phyloP scores from a whole-genome alignment of 2,888 invertebrate genomes.

The Cephus pulcher region DNA sequence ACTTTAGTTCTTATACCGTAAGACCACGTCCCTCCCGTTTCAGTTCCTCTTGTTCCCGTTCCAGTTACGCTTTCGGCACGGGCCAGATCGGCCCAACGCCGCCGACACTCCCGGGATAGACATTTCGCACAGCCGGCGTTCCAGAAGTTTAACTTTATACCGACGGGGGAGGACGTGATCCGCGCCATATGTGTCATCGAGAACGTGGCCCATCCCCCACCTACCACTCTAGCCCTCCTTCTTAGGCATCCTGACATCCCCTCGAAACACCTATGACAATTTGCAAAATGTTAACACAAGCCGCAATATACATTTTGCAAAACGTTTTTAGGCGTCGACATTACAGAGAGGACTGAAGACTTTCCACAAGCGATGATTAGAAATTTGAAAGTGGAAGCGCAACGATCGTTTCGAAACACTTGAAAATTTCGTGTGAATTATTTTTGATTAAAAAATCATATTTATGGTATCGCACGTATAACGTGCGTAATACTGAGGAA shows the following conservation, averaged over 20 bases:
- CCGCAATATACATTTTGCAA: too few relatives aligned
- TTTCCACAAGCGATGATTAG: too few relatives aligned
- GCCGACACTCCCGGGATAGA: constrained; percentile 37
- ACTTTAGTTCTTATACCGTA: neutral
- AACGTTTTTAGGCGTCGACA: too few relatives aligned
- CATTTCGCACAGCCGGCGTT: constrained; percentile 64
- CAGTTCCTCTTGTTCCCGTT: constrained; percentile 19
- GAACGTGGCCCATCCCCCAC: constrained; percentile 31
- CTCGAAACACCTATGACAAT: neutral
- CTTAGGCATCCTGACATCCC: constrained; percentile 9
- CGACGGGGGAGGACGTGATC: constrained; percentile 45
- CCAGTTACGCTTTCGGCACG: constrained; percentile 22
- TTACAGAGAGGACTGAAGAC: too few relatives aligned
- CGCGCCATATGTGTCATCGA: constrained; percentile 56
- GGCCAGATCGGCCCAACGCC: constrained; percentile 39
- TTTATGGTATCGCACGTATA: too few relatives aligned
- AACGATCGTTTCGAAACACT: too few relatives aligned
- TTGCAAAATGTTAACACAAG: neutral
- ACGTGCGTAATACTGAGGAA: too few relatives aligned
- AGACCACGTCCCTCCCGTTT: neutral
- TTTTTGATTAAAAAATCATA: too few relatives aligned
- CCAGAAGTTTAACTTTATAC: constrained; percentile 63
- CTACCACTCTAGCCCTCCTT: constrained; percentile 1
- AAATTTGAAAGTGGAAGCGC: too few relatives aligned
- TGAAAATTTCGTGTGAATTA: too few relatives aligned